Base-by-base conservation (phyloP, 2,797 vertebrate genomes). In the Crocidura indochinensis region DNA sequence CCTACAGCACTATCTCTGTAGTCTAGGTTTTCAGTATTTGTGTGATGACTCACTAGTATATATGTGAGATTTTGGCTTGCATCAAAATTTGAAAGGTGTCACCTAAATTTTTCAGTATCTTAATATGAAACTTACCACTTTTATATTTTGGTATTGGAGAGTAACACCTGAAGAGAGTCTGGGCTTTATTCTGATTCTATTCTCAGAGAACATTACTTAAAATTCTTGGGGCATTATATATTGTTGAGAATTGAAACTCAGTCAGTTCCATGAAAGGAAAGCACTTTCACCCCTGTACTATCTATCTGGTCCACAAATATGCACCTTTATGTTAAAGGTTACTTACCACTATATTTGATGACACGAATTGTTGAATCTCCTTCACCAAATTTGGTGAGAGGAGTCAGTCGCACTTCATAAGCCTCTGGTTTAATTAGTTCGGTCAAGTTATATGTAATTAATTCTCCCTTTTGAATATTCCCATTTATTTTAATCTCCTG, bases 361-460 rank as follows among this genome's bases (percentile, higher is more conserved):
- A 99, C 98, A 73, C 99, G 98, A 73, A 99, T 98, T 90, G 99
- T 98, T 49, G 99, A 98, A 97, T 99, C 99, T 0, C 99, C 99
- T 95, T 99, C 99, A 27, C 99, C 99, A 22, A 99, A 99, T 10
- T 98, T 98, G 0, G 99, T 99, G 97, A 99, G 99, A 88, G 99
- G 99, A 0, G 99, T 99, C 67, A 99, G 98, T 2, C 99, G 99
- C 15, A 99, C 99, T 97, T 99, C 99, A 1, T 99, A 99, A 0
- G 99, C 98, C 89, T 99, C 99, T 0, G 99, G 99, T 93, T 99
- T 99, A 97, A 99, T 99, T 83, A 99, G 98, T 96, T 99, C 99
- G 0, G 99, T 99, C 84, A 99, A 97, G 97, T 99, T 99, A 97
- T 99, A 99, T 14, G 99, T 99, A 97, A 99, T 99, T 87, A 99